Conservation (phyloP, 92 coral and sea anemone species). For the Epizoanthus stellaris region DNA sequence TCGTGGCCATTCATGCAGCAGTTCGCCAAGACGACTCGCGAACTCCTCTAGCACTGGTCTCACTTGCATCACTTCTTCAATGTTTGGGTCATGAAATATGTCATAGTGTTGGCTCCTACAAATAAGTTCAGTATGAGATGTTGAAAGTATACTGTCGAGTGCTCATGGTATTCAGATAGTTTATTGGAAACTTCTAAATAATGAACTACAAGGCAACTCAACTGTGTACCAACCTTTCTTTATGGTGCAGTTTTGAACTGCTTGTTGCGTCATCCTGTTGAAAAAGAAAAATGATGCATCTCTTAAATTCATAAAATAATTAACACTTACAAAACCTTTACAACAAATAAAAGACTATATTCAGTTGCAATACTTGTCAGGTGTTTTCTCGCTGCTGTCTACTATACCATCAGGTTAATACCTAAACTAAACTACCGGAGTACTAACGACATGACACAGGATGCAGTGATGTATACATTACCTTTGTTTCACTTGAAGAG, state of each 20-base stretch:
- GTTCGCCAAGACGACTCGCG: conserved; percentile 69
- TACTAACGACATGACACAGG: too few species aligned
- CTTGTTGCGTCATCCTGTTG: not conserved
- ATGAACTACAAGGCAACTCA: not conserved
- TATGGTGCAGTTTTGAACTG: not conserved
- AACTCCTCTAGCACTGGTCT: conserved; percentile 80
- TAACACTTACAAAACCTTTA: not conserved
- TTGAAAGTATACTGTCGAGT: not conserved
- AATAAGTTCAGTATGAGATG: not conserved
- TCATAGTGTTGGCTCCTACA: conserved; percentile 65
- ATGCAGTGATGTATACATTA: not conserved
- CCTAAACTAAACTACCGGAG: too few species aligned
- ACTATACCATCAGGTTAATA: not conserved
- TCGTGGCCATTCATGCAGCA: conserved; percentile 90
- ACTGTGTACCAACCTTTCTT: conserved; percentile 15
- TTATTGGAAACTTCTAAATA: conserved; percentile 43
- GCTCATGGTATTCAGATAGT: not conserved
- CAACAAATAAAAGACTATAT: too few species aligned
- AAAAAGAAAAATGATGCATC: not conserved
- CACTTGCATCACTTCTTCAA: conserved; percentile 80
- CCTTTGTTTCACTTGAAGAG: conserved; percentile 26
- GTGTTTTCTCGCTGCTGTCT: not conserved
- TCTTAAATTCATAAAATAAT: not conserved
- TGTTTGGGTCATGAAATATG: conserved; percentile 85
- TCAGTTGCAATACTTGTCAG: not conserved